Conservation (phyloP, 23 tunicate species). For the Halocynthia roretzi region DNA sequence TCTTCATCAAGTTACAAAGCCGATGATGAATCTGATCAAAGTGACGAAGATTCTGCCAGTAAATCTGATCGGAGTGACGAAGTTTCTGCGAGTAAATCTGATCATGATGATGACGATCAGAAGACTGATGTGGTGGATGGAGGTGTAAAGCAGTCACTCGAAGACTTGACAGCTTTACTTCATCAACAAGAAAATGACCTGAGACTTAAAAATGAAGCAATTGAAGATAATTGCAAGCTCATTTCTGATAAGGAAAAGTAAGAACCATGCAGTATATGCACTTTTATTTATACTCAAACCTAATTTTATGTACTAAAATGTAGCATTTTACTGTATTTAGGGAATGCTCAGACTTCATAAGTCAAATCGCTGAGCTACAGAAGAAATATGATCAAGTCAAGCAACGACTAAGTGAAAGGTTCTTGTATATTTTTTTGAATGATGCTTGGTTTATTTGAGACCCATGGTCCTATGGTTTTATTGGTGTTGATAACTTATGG, state of each 20-base stretch:
- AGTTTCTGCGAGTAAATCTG: not conserved
- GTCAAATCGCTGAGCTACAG: not conserved
- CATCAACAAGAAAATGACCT: conserved; percentile 33
- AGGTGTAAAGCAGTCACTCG: not conserved
- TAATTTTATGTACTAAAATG: not conserved
- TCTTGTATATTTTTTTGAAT: too few relatives aligned
- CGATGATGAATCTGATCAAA: conserved; percentile 6
- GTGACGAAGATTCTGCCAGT: not conserved
- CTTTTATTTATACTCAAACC: not conserved
- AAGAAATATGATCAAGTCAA: not conserved
- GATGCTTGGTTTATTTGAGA: too few relatives aligned
- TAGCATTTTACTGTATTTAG: not conserved
- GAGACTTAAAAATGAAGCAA: conserved; percentile 2
- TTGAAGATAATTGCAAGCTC: conserved; percentile 5
- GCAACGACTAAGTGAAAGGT: too few relatives aligned
- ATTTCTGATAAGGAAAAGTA: conserved; percentile 22
- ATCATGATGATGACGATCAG: conserved; percentile 1
- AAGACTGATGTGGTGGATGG: not conserved
- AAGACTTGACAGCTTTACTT: conserved; percentile 19
- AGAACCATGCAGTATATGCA: not conserved
- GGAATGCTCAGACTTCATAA: conserved; percentile 7
- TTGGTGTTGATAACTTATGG: too few relatives aligned
- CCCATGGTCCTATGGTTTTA: too few relatives aligned
- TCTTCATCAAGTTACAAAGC: conserved; percentile 9
- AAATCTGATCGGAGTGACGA: not conserved